Conservation (phyloP, 2,113 vertebrate genomes). For the Trachemys scripta region DNA sequence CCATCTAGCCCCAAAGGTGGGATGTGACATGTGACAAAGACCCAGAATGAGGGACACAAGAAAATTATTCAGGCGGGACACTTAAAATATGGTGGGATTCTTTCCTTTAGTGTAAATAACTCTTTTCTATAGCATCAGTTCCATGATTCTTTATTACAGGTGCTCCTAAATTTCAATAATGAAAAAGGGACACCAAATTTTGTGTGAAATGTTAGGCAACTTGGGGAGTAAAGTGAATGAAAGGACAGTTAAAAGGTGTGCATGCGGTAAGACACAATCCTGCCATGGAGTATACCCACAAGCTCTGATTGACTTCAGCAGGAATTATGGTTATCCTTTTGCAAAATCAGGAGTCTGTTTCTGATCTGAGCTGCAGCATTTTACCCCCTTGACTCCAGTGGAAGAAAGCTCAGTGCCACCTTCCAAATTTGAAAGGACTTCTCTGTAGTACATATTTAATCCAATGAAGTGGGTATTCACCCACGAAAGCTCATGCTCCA, state of each 20-base stretch:
- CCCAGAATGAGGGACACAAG: background rate
- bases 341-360: background rate
- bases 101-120: background rate
- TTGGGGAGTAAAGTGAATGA: background rate
- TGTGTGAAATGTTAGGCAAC: background rate
- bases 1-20: background rate
- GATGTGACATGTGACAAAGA: background rate
- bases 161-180: background rate
- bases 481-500: too few species aligned
- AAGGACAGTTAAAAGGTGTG: background rate
- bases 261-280: fast-evolving
- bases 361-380: background rate
- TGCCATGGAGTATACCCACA: background rate
- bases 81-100: background rate
- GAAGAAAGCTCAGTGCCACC: background rate
- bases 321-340: background rate
- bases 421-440: background rate
- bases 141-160: background rate
- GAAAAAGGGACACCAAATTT: background rate
- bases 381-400: background rate
- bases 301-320: background rate
- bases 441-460: background rate
- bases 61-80: background rate
- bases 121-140: background rate
- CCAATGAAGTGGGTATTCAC: too few species aligned